A percentile compares a stretch with the other conserved stretches of the same genome.
Evolutionary conservation across 2,888 invertebrate genomes (phyloP).

Genomic region (Lasioglossum calceatum): DNA sequence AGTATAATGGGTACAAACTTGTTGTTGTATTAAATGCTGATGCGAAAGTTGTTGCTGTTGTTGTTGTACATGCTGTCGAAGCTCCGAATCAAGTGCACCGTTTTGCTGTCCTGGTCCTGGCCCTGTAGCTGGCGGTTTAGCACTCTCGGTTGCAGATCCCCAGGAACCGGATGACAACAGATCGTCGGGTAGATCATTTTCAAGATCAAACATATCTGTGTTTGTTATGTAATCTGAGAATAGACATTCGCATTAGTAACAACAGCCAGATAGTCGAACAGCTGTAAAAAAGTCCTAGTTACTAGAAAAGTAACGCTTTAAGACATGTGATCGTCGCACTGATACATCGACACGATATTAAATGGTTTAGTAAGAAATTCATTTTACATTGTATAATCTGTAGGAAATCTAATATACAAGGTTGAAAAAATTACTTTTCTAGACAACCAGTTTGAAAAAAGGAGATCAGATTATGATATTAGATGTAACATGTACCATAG

Average conservation of each 20-base stretch:
- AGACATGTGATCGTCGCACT: not conserved
- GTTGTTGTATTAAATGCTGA: constrained; percentile 79
- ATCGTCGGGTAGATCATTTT: constrained; percentile 96
- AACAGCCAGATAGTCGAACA: not conserved
- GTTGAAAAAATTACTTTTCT: constrained; percentile 47
- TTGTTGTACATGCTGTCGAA: constrained; percentile 84
- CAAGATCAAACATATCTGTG: constrained; percentile 94
- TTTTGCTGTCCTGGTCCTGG: constrained; percentile 93
- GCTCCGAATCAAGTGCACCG: constrained; percentile 89
- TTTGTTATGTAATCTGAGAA: constrained; percentile 91
- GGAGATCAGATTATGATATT: constrained; percentile 58
- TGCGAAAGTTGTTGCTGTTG: constrained; percentile 86
- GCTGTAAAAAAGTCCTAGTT: constrained; percentile 59
- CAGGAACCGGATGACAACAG: constrained; percentile 92
- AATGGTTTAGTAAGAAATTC: constrained; percentile 1
- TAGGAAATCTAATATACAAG: not conserved
- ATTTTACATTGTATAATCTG: constrained; percentile 10
- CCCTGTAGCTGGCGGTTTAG: constrained; percentile 93
- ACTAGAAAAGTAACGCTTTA: constrained; percentile 60
- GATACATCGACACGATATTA: not conserved
- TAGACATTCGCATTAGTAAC: constrained; percentile 63
- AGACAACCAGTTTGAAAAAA: constrained; percentile 60
- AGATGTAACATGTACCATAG: constrained; percentile 75
- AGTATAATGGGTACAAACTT: constrained; percentile 65
- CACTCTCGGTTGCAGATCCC: constrained; percentile 88